These are phyloP conservation scores for Liopterus haemorrhoidalis DNA, from an alignment of 2,888 invertebrate genomes.

Conservation along the genomic window DNA sequence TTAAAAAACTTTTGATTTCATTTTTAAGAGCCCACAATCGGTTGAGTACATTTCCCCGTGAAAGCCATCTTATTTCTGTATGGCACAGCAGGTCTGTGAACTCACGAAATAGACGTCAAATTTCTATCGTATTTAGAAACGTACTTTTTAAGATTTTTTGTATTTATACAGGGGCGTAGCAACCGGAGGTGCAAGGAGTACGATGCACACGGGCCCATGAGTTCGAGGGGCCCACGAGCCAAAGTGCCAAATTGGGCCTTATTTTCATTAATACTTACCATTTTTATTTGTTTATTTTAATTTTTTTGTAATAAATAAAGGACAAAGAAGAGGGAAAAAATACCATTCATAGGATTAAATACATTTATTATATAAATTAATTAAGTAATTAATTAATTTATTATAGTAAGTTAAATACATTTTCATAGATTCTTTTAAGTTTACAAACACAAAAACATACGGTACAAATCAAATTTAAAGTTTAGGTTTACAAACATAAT, in stretches of 20 bases:
- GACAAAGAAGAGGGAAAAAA: neutral
- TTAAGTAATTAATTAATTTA: too few relatives aligned
- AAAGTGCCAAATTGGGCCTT: neutral
- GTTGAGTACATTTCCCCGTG: too few relatives aligned
- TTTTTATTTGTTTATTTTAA: conserved; percentile 1
- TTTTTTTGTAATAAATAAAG: conserved; percentile 1
- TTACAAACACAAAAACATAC: conserved; percentile 1
- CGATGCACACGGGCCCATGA: conserved; percentile 1
- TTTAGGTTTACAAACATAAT: neutral
- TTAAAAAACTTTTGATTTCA: too few relatives aligned
- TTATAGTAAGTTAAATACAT: conserved; percentile 1
- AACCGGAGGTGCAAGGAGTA: neutral
- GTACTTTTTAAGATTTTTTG: too few relatives aligned
- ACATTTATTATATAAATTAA: neutral
- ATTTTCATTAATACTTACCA: neutral
- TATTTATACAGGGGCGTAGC: neutral
- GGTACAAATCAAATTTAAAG: neutral
- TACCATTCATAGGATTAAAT: conserved; percentile 1
- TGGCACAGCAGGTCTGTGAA: too few relatives aligned
- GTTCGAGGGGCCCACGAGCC: neutral
- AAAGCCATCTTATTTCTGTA: too few relatives aligned
- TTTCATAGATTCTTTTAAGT: conserved; percentile 1
- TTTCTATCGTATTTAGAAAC: too few relatives aligned
- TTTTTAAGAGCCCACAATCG: too few relatives aligned
- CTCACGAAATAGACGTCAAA: too few relatives aligned